phyloP scores from a whole-genome alignment of 1,140 invertebrate species.

The Drosophila arizonae region DNA sequence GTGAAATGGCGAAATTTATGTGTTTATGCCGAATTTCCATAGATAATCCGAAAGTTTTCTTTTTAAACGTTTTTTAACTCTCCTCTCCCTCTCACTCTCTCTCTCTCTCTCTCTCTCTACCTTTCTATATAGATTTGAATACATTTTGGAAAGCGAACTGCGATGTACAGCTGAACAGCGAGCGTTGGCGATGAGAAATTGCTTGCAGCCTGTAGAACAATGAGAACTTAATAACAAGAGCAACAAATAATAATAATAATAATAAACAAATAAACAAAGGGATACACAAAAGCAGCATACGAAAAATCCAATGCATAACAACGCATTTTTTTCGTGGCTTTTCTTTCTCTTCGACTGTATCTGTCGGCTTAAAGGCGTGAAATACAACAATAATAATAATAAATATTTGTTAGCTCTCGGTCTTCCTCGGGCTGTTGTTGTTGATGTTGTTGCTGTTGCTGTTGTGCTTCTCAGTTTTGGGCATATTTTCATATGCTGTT shows the following conservation, averaged over 20 bases:
- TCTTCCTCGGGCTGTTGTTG: slow-evolving; percentile 38
- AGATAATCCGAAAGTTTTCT: slow-evolving; percentile 27
- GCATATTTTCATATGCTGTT: slow-evolving; percentile 71
- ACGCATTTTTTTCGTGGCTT: slow-evolving; percentile 56
- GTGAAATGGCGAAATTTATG: slow-evolving; percentile 59
- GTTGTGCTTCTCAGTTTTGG: slow-evolving; percentile 24
- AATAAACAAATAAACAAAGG: slow-evolving; percentile 37
- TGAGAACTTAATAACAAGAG: slow-evolving; percentile 53
- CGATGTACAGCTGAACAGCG: slow-evolving; percentile 2
- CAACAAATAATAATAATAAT: slow-evolving; percentile 43
- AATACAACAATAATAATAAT: slow-evolving; percentile 68
- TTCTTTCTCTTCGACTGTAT: slow-evolving; percentile 56
- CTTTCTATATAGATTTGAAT: background rate
- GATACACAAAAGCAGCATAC: slow-evolving; percentile 17
- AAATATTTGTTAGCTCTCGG: slow-evolving; percentile 68
- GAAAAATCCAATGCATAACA: slow-evolving; percentile 57
- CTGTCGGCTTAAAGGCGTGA: slow-evolving; percentile 78
- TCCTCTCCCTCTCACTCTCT: background rate
- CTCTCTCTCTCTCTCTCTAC: no score
- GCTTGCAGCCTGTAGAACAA: slow-evolving; percentile 31
- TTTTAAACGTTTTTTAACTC: background rate
- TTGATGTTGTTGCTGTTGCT: background rate
- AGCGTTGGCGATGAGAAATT: slow-evolving; percentile 48
- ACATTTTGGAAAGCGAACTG: slow-evolving; percentile 4
- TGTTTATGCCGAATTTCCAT: slow-evolving; percentile 37